These are phyloP conservation scores for Epinotia demarniana DNA, from an alignment of 2,888 invertebrate genomes.

Conservation along the genomic window DNA sequence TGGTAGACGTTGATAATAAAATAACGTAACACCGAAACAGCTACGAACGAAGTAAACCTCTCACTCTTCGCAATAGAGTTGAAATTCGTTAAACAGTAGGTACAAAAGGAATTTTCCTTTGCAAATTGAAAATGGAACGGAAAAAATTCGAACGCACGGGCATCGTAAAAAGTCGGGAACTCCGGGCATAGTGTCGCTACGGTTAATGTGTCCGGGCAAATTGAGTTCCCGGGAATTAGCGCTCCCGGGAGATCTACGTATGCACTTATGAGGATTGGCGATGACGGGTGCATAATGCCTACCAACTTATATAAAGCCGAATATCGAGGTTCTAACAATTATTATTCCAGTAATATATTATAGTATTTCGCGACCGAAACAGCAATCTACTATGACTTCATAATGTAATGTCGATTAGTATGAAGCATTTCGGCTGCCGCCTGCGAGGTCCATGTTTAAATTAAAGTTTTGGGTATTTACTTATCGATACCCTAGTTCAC, in stretches of 20 bases:
- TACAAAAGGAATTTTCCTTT: conserved; percentile 63
- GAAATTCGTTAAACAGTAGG: conserved; percentile 37
- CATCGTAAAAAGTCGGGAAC: conserved; percentile 75
- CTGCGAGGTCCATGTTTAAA: no score
- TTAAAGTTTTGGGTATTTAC: no score
- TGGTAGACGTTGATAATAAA: conserved; percentile 59
- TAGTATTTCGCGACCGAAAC: no score
- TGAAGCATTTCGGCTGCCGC: no score
- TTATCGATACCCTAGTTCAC: no score
- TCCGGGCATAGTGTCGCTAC: conserved; percentile 67
- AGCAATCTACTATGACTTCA: no score
- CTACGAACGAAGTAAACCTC: conserved; percentile 52
- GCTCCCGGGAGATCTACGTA: conserved; percentile 65
- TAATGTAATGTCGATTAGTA: no score
- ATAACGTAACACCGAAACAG: conserved; percentile 53
- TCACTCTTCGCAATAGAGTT: conserved; percentile 47
- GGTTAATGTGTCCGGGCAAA: conserved; percentile 82
- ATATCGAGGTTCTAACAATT: no score
- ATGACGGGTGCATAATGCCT: conserved; percentile 47
- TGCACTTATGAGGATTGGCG: conserved; percentile 53
- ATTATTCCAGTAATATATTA: no score
- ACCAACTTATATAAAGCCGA: background rate
- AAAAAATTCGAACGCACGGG: conserved; percentile 60
- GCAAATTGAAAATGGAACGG: conserved; percentile 79
- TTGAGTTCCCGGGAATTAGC: conserved; percentile 82